Base-by-base conservation (phyloP, 2,113 vertebrate species). In the Electrona antarctica region DNA sequence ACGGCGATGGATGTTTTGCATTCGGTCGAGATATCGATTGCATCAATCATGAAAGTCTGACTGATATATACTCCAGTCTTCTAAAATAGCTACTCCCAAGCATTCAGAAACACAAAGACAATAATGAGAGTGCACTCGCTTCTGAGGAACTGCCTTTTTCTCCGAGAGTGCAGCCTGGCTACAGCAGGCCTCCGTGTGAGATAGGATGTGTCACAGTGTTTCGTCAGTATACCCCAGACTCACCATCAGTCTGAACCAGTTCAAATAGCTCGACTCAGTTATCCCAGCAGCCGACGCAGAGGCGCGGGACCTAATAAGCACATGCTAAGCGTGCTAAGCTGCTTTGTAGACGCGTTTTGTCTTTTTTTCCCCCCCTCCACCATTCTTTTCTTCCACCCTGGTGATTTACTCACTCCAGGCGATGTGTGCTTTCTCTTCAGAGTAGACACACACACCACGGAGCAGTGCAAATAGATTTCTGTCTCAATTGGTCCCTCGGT, bases 401-500 rank as follows among this genome's bases (percentile, higher is more conserved):
- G 91, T 89, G 89, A 91, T 90, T 91, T 91, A 78, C 80, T 90
- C 73, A 88, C 90, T 91, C 70, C 84, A 78, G 89, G 88, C 87
- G 47, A 81, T 87, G 83, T 86, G 76, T 74, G 87, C 86, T 87
- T 87, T 85, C 75, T 89, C 73, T 72, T 90, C 74, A 68, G 54
- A 60, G 8, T 61, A 68, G 84, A 74, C 76, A 79, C 60, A 69
- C 78, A 73, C 73, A 73, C 80, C 78, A 78, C 81, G 73, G 78
- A 85, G 81, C 83, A 52, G 86, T 82, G 86, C 90, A 90, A 93
- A 92, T 85, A 92, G 74, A 91, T 89, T 90, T 92, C 79, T 79
- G 79, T 89, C 87, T 90, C 90, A 93, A 88, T 92, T 92, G 92
- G 92, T 93, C 91, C 90, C 91, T 80, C 7, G 89, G 90, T 89